Evolutionary conservation across 2,888 invertebrate genomes (phyloP).

Genomic region (Syrista parreyssii): DNA sequence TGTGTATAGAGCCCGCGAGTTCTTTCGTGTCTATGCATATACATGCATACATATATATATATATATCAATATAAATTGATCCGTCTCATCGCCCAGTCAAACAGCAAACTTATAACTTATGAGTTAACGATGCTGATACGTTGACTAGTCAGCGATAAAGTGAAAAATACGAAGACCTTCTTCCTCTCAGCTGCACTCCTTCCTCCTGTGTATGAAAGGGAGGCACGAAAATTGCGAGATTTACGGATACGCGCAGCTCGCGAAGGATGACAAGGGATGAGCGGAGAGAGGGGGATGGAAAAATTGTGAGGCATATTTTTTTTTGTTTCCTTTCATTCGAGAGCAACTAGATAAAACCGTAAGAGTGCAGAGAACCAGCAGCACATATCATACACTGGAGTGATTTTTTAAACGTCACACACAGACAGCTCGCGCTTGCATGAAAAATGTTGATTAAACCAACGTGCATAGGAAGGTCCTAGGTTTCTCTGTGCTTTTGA

Average conservation of each 20-base stretch:
- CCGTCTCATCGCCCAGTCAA: constrained; percentile 19
- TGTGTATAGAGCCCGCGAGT: background rate
- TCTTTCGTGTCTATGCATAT: no score
- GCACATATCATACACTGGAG: background rate
- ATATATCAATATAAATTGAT: constrained; percentile 17
- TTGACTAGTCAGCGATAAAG: constrained; percentile 20
- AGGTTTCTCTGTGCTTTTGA: background rate
- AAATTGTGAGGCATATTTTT: background rate
- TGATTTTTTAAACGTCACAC: background rate
- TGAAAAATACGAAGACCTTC: constrained; percentile 13
- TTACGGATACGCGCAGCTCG: background rate
- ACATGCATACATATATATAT: no score
- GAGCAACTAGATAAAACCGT: background rate
- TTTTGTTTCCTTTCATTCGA: background rate
- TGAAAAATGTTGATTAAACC: background rate
- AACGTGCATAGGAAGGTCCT: background rate
- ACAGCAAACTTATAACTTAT: constrained; percentile 19
- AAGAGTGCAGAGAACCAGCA: background rate
- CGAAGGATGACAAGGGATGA: background rate
- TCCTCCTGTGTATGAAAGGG: background rate
- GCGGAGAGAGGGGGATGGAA: background rate
- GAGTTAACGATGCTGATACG: constrained; percentile 12
- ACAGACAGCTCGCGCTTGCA: background rate
- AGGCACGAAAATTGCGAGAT: background rate
- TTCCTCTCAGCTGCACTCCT: background rate